Evolutionary conservation across 2,888 invertebrate genomes (phyloP).

Genomic region (Eilema depressum): DNA sequence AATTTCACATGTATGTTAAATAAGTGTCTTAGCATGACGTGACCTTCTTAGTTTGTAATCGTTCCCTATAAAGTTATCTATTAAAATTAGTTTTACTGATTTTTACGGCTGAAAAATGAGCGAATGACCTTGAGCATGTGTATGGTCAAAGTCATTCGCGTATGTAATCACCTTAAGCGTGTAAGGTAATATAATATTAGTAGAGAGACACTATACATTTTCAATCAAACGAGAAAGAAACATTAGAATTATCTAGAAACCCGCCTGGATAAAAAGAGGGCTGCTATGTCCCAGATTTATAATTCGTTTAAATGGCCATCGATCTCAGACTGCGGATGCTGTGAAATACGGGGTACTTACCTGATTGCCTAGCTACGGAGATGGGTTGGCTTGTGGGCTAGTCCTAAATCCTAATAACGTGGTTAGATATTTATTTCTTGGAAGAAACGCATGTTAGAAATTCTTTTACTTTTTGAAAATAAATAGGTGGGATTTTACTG

Average conservation of each 20-base stretch:
- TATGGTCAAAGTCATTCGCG: no score
- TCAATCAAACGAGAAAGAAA: not conserved
- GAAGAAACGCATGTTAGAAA: not conserved
- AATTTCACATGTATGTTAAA: no score
- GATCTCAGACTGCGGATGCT: not conserved
- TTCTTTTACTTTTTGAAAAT: not conserved
- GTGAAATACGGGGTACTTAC: not conserved
- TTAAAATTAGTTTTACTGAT: no score
- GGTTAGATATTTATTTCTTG: not conserved
- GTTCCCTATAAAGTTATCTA: no score
- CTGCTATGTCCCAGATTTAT: not conserved
- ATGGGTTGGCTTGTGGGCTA: no score
- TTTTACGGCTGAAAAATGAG: no score
- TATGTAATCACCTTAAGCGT: no score
- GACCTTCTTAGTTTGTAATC: no score
- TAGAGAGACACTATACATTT: not conserved
- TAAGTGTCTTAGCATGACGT: no score
- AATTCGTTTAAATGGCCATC: not conserved
- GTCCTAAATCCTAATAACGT: not conserved
- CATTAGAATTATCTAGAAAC: not conserved
- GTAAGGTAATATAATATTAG: no score
- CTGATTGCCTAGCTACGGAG: not conserved
- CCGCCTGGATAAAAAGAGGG: not conserved
- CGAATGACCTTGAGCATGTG: no score
- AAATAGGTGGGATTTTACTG: not conserved